Base-by-base conservation (phyloP, 2,888 invertebrate species). In the Hemicrepidius hirtus region DNA sequence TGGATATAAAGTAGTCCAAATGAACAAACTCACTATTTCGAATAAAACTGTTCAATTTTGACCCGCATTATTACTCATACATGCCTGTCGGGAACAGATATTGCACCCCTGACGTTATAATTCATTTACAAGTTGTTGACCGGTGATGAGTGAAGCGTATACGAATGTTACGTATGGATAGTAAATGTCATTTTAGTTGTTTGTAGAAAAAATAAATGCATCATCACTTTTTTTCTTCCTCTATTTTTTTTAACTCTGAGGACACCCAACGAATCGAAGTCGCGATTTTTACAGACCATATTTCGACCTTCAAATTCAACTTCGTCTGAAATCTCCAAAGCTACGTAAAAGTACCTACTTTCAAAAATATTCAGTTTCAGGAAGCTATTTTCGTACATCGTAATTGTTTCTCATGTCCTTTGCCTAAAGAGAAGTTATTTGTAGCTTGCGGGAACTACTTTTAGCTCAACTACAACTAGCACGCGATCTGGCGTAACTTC, bases 81-180 rank as follows among this genome's bases (percentile, higher is more conserved):
- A 24, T 28, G 72, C 50, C 73, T 68, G 68, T 71, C 71, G 64
- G 16, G 18, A 44, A 50, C 74, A 71, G 74, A 70, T 71, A 67
- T 71, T 73, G 68, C 50, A 32, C 60, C 57, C 46, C 28, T 50
- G 35, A 67, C 41, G 68, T 59, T 57, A 67, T 74, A 68, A 74
- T 74, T 74, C 74, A 71, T 74, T 74, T 74, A 71, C 67, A 74
- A 67, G 49, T 63, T 70, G 67, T 74, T 59, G 63, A 50, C 64
- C 65, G 41, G 37, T 40, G 53, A 32, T 66, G 71, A 71, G 59
- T 71, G 65, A 60, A 66, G 62, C 62, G 62, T 13, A 53, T 40
- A 35, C 32, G n/a, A 20, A 37, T 59, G 57, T 35, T 59, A 37
- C 20, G 41, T 65, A 66, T 55, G 21, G 32, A 53, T 55, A 18